Evolutionary conservation across 2,888 invertebrate species (phyloP).

Genomic region (Lasiommata megera): DNA sequence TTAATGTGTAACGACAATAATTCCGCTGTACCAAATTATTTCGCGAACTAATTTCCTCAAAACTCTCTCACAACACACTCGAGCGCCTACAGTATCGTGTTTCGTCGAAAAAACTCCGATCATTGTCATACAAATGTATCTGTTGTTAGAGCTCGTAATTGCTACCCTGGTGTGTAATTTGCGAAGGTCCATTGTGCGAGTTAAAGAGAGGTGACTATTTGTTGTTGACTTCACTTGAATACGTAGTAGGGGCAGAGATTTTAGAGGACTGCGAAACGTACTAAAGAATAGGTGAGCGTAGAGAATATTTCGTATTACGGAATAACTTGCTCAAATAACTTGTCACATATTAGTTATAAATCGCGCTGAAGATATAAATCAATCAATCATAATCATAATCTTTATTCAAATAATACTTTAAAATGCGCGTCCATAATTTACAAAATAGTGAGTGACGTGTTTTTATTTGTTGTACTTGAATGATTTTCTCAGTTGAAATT

Average conservation of each 20-base stretch:
- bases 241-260: conserved; percentile 20
- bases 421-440: too few relatives aligned
- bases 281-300: neutral
- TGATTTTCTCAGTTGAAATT: too few relatives aligned
- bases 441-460: too few relatives aligned
- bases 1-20: neutral
- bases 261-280: neutral
- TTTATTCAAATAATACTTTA: too few relatives aligned
- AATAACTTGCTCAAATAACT: too few relatives aligned
- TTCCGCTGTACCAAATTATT: neutral
- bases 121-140: conserved; percentile 81
- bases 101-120: conserved; percentile 59
- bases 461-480: too few relatives aligned
- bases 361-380: too few relatives aligned
- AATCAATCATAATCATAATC: too few relatives aligned
- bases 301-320: neutral
- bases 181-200: conserved; percentile 59
- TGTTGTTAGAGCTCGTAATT: conserved; percentile 72
- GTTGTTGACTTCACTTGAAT: conserved; percentile 35
- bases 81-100: conserved; percentile 52
- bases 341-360: too few relatives aligned
- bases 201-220: conserved; percentile 51
- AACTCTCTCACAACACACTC: conserved; percentile 5
- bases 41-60: neutral
- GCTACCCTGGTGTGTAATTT: conserved; percentile 71